Percentiles rank a stretch among this genome's conserved stretches.
phyloP scores from a whole-genome alignment of 2,113 vertebrate species.

The Eidolon helvum region DNA sequence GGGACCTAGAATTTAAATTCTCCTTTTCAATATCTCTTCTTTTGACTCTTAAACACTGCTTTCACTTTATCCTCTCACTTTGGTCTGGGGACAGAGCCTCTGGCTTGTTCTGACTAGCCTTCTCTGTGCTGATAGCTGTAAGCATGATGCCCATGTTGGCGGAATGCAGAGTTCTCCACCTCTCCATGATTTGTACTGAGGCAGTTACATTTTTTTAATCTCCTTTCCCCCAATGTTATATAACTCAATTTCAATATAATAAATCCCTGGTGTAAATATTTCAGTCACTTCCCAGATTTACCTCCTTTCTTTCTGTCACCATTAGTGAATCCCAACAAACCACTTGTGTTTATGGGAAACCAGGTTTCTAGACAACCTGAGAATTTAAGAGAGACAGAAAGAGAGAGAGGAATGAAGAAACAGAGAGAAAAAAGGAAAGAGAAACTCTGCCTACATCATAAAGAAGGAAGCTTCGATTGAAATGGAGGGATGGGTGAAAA shows the following conservation, averaged over 20 bases:
- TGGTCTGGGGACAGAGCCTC: background rate
- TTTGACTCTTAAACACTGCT: background rate
- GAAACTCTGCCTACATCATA: background rate
- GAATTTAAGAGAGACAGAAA: background rate
- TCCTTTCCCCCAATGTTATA: background rate
- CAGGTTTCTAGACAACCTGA: background rate
- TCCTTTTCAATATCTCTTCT: background rate
- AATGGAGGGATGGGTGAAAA: too few species aligned
- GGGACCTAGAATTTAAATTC: background rate
- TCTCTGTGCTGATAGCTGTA: background rate
- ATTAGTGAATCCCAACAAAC: background rate
- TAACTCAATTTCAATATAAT: background rate
- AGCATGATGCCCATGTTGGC: rapidly evolving
- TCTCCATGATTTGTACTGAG: background rate
- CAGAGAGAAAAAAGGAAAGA: background rate
- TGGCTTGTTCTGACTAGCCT: background rate
- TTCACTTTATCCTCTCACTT: background rate
- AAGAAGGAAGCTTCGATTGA: background rate
- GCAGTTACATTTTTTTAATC: background rate
- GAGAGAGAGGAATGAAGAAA: background rate
- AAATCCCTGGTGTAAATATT: background rate
- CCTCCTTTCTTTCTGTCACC: background rate
- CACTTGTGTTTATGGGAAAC: background rate
- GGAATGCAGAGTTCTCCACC: background rate
- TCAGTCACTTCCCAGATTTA: background rate